Evolutionary conservation across 1,140 invertebrate genomes (phyloP).

Genomic region (Sitophilus oryzae): DNA sequence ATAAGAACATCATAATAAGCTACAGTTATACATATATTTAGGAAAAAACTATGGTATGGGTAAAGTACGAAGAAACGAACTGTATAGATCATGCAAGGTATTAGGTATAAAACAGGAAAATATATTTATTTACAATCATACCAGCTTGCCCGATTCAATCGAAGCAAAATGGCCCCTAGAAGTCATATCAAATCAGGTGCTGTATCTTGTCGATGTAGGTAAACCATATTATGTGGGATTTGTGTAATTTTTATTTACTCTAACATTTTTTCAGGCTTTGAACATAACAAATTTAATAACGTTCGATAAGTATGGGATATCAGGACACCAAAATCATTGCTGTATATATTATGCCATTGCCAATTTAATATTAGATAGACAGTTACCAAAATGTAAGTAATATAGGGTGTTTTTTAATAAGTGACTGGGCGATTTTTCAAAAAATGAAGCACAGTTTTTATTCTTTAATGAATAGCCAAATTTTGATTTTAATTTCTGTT

Average conservation of each 20-base stretch:
- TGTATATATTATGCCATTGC: slow-evolving; percentile 74
- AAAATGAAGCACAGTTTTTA: no score
- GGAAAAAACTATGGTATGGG: slow-evolving; percentile 70
- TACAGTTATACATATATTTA: slow-evolving; percentile 42
- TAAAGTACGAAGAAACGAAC: slow-evolving; percentile 62
- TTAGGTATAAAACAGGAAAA: slow-evolving; percentile 73
- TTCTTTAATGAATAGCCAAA: no score
- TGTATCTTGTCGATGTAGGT: slow-evolving; percentile 58
- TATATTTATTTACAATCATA: slow-evolving; percentile 65
- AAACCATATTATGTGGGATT: background rate
- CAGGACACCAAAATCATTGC: slow-evolving; percentile 83
- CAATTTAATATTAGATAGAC: slow-evolving; percentile 66
- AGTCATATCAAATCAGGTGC: slow-evolving; percentile 63
- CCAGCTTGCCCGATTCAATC: slow-evolving; percentile 69
- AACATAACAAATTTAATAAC: slow-evolving; percentile 82
- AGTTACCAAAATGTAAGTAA: slow-evolving; percentile 63
- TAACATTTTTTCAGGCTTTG: slow-evolving; percentile 42
- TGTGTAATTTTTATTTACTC: background rate
- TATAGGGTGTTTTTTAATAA: no score
- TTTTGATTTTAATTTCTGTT: no score
- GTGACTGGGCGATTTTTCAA: no score
- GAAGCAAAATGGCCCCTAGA: slow-evolving; percentile 68
- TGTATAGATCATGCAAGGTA: slow-evolving; percentile 68
- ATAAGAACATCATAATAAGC: background rate
- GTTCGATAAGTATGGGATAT: slow-evolving; percentile 87